Percentiles rank a stretch among this genome's conserved stretches.
These are phyloP conservation scores for Microcebus tavaratra DNA, from an alignment of 2,113 vertebrate species.

Conservation along the genomic window DNA sequence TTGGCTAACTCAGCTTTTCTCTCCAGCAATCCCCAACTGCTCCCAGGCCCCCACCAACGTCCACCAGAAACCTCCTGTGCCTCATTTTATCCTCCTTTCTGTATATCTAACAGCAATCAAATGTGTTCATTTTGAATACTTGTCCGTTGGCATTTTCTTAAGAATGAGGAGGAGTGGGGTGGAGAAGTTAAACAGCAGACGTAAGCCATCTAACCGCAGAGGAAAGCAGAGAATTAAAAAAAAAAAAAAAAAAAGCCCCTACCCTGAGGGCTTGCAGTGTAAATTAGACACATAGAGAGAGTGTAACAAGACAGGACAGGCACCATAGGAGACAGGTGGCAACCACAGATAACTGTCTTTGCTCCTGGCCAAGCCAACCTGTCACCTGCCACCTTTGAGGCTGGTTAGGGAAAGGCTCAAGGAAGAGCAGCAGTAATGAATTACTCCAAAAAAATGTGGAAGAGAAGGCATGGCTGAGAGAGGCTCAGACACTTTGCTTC, in stretches of 20 bases:
- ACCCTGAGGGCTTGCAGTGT: slow-evolving; percentile 47
- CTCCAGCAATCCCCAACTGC: background rate
- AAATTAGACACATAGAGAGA: slow-evolving; percentile 59
- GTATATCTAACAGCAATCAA: background rate
- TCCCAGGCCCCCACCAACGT: background rate
- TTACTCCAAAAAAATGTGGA: background rate
- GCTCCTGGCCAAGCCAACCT: slow-evolving; percentile 39
- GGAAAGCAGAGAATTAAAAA: background rate
- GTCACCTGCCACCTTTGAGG: slow-evolving; percentile 45
- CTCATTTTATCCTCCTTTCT: background rate
- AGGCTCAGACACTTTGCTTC: background rate
- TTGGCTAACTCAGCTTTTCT: background rate
- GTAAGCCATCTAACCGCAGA: slow-evolving; percentile 39
- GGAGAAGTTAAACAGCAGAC: slow-evolving; percentile 1
- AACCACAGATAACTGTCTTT: slow-evolving; percentile 57
- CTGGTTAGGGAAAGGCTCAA: background rate
- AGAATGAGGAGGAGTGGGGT: background rate
- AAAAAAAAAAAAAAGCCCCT: background rate
- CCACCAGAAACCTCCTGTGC: background rate
- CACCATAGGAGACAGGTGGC: slow-evolving; percentile 43
- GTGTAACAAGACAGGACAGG: slow-evolving; percentile 55
- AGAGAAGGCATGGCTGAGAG: background rate
- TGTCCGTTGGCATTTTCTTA: background rate
- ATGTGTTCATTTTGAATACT: background rate
- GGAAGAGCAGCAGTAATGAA: background rate